These are phyloP conservation scores for Asbolus verrucosus DNA, from an alignment of 1,140 invertebrate species.

Conservation along the genomic window DNA sequence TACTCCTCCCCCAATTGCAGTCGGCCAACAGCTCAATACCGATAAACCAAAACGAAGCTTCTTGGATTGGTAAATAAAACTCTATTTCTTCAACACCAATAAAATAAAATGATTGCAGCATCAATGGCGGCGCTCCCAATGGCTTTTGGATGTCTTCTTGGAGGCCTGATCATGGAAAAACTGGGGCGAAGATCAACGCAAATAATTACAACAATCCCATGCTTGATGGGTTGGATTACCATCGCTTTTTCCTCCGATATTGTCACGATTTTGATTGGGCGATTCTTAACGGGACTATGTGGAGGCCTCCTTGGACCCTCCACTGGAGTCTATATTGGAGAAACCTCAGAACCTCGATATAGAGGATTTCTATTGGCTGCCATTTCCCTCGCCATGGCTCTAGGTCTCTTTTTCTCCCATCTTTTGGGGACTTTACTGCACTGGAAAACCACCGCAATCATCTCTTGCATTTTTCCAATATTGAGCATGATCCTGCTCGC, in stretches of 20 bases:
- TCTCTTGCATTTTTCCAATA: slow-evolving; percentile 68
- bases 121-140: slow-evolving; percentile 72
- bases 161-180: slow-evolving; percentile 74
- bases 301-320: slow-evolving; percentile 57
- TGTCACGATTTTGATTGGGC: slow-evolving; percentile 70
- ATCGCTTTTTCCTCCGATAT: slow-evolving; percentile 69
- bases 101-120: slow-evolving; percentile 56
- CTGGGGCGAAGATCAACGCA: slow-evolving; percentile 75
- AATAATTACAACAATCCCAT: slow-evolving; percentile 71
- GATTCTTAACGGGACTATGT: slow-evolving; percentile 75
- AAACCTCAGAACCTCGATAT: slow-evolving; percentile 70
- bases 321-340: slow-evolving; percentile 64
- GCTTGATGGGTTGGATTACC: slow-evolving; percentile 75
- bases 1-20: slow-evolving; percentile 72
- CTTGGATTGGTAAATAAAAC: slow-evolving; percentile 69
- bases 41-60: slow-evolving; percentile 67
- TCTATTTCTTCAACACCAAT: slow-evolving; percentile 9
- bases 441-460: slow-evolving; percentile 70
- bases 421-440: slow-evolving; percentile 71
- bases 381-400: slow-evolving; percentile 69
- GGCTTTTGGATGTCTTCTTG: slow-evolving; percentile 71
- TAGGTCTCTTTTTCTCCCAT: slow-evolving; percentile 70
- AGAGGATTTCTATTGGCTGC: slow-evolving; percentile 71
- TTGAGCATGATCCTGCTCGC: slow-evolving; percentile 65
- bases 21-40: slow-evolving; percentile 62